Conservation (phyloP, 1,140 invertebrate species). For the Latrodectus geometricus region DNA sequence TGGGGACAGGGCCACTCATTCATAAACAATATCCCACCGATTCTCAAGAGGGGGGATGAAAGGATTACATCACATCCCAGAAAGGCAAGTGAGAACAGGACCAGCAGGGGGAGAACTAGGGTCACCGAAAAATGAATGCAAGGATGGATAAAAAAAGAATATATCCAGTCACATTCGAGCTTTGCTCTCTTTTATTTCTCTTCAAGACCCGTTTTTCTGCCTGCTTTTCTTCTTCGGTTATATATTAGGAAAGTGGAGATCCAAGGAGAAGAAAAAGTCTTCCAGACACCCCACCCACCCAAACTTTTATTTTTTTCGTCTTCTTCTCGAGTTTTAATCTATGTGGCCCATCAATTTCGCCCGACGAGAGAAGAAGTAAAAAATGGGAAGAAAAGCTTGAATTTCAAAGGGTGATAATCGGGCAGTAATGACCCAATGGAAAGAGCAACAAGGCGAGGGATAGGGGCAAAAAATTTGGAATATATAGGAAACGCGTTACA, state of each 20-base stretch:
- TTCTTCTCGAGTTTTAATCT: slow-evolving; percentile 10
- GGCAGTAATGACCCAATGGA: slow-evolving; percentile 19
- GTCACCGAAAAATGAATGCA: background rate
- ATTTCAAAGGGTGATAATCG: slow-evolving; percentile 41
- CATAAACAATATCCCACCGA: background rate
- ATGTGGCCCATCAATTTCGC: slow-evolving; percentile 33
- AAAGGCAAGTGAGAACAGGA: background rate
- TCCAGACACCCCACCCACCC: background rate
- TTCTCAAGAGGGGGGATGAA: background rate
- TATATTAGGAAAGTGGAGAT: background rate
- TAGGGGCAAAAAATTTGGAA: slow-evolving; percentile 11
- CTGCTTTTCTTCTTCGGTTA: too few relatives aligned
- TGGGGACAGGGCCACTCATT: background rate
- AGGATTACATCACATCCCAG: background rate
- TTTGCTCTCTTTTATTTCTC: too few relatives aligned
- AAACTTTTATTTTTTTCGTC: background rate
- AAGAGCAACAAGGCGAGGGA: slow-evolving; percentile 21
- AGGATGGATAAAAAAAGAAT: background rate
- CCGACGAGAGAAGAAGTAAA: background rate
- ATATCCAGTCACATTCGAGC: too few relatives aligned
- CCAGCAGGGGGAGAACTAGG: background rate
- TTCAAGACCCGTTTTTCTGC: too few relatives aligned
- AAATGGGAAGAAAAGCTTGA: slow-evolving; percentile 16
- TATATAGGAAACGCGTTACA: slow-evolving; percentile 30
- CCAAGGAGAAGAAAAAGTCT: background rate